A percentile compares a stretch with the other conserved stretches of the same genome.
These are phyloP conservation scores for Pollenia angustigena DNA, from an alignment of 2,888 invertebrate species.

Conservation along the genomic window DNA sequence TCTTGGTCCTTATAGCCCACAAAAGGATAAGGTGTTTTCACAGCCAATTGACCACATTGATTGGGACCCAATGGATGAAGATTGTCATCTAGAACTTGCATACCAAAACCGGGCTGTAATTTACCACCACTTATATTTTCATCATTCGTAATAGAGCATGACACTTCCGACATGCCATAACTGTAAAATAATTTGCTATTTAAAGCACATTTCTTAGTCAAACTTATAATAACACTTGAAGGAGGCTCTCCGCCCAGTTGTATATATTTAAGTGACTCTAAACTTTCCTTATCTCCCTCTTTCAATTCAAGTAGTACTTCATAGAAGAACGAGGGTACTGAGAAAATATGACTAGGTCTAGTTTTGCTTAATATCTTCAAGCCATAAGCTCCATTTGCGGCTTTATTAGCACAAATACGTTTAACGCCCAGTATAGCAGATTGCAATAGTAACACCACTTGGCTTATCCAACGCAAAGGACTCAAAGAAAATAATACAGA, in stretches of 20 bases:
- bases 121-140: slow-evolving; percentile 66
- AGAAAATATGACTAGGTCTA: slow-evolving; percentile 71
- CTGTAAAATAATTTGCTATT: slow-evolving; percentile 66
- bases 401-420: slow-evolving; percentile 70
- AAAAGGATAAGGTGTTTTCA: slow-evolving; percentile 70
- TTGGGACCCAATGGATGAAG: slow-evolving; percentile 61
- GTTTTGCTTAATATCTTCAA: slow-evolving; percentile 64
- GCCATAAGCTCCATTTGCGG: slow-evolving; percentile 42
- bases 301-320: slow-evolving; percentile 59
- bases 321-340: slow-evolving; percentile 70
- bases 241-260: slow-evolving; percentile 73
- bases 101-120: slow-evolving; percentile 63
- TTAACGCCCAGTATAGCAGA: slow-evolving; percentile 70
- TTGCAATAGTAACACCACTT: slow-evolving; percentile 70
- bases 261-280: slow-evolving; percentile 67
- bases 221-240: slow-evolving; percentile 48
- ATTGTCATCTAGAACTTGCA: slow-evolving; percentile 71
- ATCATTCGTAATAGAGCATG: slow-evolving; percentile 70
- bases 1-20: slow-evolving; percentile 61
- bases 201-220: slow-evolving; percentile 48
- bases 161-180: slow-evolving; percentile 75
- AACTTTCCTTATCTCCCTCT: slow-evolving; percentile 46
- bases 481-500: slow-evolving; percentile 71
- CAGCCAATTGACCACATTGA: slow-evolving; percentile 66
- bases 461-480: slow-evolving; percentile 75